These are phyloP conservation scores for Zonotrichia leucophrys DNA, from an alignment of 2,113 vertebrate genomes.

Conservation along the genomic window DNA sequence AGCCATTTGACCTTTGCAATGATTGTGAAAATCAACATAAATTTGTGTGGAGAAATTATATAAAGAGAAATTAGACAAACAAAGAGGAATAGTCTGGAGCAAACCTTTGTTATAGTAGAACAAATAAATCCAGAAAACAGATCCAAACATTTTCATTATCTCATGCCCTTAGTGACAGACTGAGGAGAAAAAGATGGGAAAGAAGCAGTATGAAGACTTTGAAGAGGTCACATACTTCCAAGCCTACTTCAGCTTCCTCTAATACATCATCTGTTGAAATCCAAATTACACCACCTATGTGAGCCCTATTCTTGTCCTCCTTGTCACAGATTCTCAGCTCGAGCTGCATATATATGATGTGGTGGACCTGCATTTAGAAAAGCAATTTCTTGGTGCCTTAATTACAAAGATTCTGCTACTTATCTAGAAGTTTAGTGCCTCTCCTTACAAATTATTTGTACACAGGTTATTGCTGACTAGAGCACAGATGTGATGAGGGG, in stretches of 20 bases:
- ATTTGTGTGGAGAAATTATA: not conserved
- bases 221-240: not conserved
- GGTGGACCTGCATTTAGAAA: not conserved
- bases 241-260: not conserved
- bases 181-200: not conserved
- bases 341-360: not conserved
- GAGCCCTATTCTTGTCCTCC: not conserved
- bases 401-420: not conserved
- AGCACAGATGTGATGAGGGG: not conserved
- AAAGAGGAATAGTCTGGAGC: not conserved
- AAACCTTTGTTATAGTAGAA: not conserved
- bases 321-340: not conserved
- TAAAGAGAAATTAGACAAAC: not conserved
- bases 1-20: not conserved
- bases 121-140: not conserved
- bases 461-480: not conserved
- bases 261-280: not conserved
- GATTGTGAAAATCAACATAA: not conserved
- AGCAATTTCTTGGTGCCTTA: not conserved
- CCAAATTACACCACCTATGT: rapidly evolving
- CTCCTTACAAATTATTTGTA: not conserved
- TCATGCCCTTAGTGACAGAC: not conserved
- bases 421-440: not conserved
- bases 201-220: not conserved
- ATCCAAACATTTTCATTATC: not conserved